Conservation (phyloP, 2,888 invertebrate species). For the Melieria picta region DNA sequence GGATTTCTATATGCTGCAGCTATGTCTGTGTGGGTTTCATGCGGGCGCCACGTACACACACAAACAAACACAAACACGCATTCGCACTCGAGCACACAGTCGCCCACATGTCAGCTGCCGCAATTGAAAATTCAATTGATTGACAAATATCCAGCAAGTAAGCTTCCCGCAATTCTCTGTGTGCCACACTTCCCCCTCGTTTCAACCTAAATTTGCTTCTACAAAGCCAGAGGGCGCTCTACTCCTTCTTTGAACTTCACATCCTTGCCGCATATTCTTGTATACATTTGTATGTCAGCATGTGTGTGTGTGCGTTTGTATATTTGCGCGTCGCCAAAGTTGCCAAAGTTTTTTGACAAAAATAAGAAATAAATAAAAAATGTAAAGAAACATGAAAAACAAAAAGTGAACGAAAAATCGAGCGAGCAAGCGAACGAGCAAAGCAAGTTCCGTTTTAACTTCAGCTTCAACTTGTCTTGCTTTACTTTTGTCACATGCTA, state of each 20-base stretch:
- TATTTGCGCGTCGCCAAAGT: neutral
- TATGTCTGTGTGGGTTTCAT: neutral
- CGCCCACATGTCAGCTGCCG: conserved; percentile 29
- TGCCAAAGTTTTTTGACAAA: neutral
- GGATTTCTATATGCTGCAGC: neutral
- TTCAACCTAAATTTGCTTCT: neutral
- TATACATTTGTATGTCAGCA: neutral
- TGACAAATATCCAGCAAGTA: conserved; percentile 39
- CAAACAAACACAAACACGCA: conserved; percentile 5
- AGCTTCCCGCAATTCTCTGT: neutral
- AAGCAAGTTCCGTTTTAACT: too few species aligned
- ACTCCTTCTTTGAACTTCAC: neutral
- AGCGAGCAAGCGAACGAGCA: neutral
- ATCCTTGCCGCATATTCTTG: neutral
- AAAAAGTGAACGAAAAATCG: neutral
- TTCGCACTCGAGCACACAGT: neutral
- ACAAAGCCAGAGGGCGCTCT: too few species aligned
- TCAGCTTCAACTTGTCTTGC: neutral
- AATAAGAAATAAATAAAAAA: neutral
- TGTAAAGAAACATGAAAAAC: neutral
- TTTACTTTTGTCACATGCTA: conserved; percentile 14
- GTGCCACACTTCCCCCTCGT: neutral
- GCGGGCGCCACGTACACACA: conserved; percentile 18
- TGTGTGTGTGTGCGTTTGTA: neutral
- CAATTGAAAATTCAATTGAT: conserved; percentile 44